Percentiles rank a stretch among this genome's conserved stretches.
Evolutionary conservation across 2,797 vertebrate species (phyloP).

Genomic region (Acipenser transmontanus): DNA sequence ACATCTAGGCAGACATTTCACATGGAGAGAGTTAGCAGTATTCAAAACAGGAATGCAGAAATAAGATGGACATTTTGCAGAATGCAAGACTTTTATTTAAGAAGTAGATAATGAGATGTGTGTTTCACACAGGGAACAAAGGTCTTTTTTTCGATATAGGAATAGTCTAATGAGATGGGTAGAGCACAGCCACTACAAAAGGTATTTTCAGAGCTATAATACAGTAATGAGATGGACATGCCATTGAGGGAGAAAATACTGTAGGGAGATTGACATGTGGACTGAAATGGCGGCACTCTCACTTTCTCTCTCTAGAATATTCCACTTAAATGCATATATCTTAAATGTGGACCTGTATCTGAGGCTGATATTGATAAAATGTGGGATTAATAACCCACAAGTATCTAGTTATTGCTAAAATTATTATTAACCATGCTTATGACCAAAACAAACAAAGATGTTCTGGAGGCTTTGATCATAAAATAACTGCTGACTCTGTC

Average conservation of each 20-base stretch:
- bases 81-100: background rate
- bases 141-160: background rate
- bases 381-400: too few species aligned
- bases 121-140: background rate
- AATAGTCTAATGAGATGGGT: background rate
- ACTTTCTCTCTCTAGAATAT: too few species aligned
- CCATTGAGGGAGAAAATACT: background rate
- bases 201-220: background rate
- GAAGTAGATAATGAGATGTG: background rate
- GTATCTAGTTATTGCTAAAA: too few species aligned
- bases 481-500: too few species aligned
- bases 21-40: background rate
- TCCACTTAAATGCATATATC: too few species aligned
- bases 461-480: too few species aligned
- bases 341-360: too few species aligned
- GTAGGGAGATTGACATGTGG: background rate
- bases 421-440: too few species aligned
- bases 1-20: background rate
- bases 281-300: too few species aligned
- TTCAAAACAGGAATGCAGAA: background rate
- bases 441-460: too few species aligned
- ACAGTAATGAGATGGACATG: conserved; percentile 2
- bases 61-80: background rate
- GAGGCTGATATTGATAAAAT: too few species aligned
- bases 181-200: background rate